Conservation (phyloP, 2,113 vertebrate genomes). For the Perca fluviatilis region DNA sequence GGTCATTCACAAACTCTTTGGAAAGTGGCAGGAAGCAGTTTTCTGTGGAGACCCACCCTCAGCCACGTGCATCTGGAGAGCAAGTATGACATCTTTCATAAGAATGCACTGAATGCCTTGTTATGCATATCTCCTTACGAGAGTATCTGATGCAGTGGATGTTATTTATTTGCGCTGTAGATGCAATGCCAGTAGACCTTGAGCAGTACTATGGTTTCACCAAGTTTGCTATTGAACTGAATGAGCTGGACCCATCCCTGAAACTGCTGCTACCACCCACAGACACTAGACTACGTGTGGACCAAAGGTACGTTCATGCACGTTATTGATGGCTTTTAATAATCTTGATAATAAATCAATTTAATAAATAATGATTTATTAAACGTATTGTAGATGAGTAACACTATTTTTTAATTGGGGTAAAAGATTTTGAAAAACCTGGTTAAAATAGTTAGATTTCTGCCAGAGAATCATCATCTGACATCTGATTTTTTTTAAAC, state of each 20-base stretch:
- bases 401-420: too few relatives aligned
- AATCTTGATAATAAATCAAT: too few relatives aligned
- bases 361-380: not conserved
- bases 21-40: slow-evolving; percentile 96
- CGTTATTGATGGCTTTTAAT: too few relatives aligned
- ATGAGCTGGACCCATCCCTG: slow-evolving; percentile 88
- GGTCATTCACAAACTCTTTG: slow-evolving; percentile 90
- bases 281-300: slow-evolving; percentile 94
- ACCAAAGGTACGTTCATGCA: slow-evolving; percentile 89
- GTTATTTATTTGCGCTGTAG: slow-evolving; percentile 49
- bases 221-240: slow-evolving; percentile 95
- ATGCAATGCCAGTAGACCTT: slow-evolving; percentile 89
- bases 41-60: slow-evolving; percentile 91
- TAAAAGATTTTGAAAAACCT: not conserved
- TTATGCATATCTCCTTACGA: not conserved
- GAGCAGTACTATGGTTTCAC: slow-evolving; percentile 97
- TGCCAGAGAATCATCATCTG: not conserved
- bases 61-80: slow-evolving; percentile 94
- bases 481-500: not conserved
- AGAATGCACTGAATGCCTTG: not conserved
- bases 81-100: slow-evolving; percentile 84
- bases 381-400: not conserved
- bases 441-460: not conserved
- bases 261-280: slow-evolving; percentile 90
- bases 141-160: not conserved